These are phyloP conservation scores for Thaumatotibia leucotreta DNA, from an alignment of 1,140 invertebrate species.

Conservation along the genomic window DNA sequence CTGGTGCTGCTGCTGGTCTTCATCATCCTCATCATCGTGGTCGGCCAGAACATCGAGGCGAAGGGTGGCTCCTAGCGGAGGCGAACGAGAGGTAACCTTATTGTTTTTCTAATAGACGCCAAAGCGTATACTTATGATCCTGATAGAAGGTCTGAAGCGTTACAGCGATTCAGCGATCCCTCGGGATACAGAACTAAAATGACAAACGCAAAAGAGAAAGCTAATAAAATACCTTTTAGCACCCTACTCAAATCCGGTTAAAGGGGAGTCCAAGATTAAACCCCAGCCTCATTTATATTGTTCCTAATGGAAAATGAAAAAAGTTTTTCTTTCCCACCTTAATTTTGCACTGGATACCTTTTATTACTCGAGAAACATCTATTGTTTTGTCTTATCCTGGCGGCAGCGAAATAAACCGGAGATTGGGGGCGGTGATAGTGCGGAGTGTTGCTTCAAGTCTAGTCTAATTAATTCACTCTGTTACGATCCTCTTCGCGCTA, in stretches of 20 bases:
- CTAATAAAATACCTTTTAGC: slow-evolving; percentile 7
- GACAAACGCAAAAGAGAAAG: background rate
- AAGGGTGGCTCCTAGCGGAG: slow-evolving; percentile 74
- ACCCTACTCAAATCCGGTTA: background rate
- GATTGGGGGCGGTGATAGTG: background rate
- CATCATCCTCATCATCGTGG: slow-evolving; percentile 86
- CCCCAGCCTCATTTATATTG: background rate
- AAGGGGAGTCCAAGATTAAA: background rate
- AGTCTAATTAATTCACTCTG: background rate
- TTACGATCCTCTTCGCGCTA: background rate
- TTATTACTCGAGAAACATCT: background rate
- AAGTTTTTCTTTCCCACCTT: slow-evolving; percentile 3
- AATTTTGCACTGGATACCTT: background rate
- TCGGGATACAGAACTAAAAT: background rate
- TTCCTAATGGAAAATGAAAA: slow-evolving; percentile 10
- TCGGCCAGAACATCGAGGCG: slow-evolving; percentile 82
- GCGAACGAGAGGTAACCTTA: slow-evolving; percentile 18
- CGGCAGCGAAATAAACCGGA: background rate
- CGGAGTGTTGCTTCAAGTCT: background rate
- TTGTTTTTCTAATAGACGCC: background rate
- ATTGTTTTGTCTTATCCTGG: background rate
- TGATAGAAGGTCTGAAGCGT: too few relatives aligned
- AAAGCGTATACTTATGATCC: too few relatives aligned
- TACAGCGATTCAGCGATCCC: too few relatives aligned
- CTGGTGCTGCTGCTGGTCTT: slow-evolving; percentile 85